Conservation (phyloP, 2,797 vertebrate species). For the Meda fulgida region DNA sequence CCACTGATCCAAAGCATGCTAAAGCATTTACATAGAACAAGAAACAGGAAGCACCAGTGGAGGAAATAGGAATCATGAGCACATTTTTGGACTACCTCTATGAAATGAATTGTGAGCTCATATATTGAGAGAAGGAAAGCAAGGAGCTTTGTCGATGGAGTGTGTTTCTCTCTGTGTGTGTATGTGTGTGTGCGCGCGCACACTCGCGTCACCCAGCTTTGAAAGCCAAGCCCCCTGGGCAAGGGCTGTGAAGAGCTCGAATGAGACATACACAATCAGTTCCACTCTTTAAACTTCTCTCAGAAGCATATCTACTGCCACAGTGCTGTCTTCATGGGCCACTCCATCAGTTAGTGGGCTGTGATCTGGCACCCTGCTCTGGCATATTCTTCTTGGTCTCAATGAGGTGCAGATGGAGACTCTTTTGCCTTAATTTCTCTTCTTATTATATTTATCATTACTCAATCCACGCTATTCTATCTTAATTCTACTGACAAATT, state of each 20-base stretch:
- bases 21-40: neutral
- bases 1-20: neutral
- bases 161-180: slow-evolving; percentile 71
- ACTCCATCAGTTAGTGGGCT: slow-evolving; percentile 85
- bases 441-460: slow-evolving; percentile 63
- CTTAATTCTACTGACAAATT: neutral
- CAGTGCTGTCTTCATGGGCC: slow-evolving; percentile 84
- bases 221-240: slow-evolving; percentile 83
- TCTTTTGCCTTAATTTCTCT: slow-evolving; percentile 69
- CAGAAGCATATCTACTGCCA: slow-evolving; percentile 86
- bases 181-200: slow-evolving; percentile 69
- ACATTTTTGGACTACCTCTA: slow-evolving; percentile 34
- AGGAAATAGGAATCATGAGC: slow-evolving; percentile 15
- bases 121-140: slow-evolving; percentile 60
- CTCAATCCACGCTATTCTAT: neutral
- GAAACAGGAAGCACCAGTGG: slow-evolving; percentile 37
- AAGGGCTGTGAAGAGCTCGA: slow-evolving; percentile 82
- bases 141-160: slow-evolving; percentile 83
- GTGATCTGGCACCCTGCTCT: slow-evolving; percentile 81
- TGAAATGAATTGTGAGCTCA: slow-evolving; percentile 30
- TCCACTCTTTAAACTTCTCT: slow-evolving; percentile 86
- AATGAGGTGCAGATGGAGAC: slow-evolving; percentile 76
- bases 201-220: slow-evolving; percentile 82
- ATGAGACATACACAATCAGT: slow-evolving; percentile 88
- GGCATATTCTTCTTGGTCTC: slow-evolving; percentile 75